phyloP scores from a whole-genome alignment of 1,140 invertebrate genomes.

The Cyphomyrmex costatus region DNA sequence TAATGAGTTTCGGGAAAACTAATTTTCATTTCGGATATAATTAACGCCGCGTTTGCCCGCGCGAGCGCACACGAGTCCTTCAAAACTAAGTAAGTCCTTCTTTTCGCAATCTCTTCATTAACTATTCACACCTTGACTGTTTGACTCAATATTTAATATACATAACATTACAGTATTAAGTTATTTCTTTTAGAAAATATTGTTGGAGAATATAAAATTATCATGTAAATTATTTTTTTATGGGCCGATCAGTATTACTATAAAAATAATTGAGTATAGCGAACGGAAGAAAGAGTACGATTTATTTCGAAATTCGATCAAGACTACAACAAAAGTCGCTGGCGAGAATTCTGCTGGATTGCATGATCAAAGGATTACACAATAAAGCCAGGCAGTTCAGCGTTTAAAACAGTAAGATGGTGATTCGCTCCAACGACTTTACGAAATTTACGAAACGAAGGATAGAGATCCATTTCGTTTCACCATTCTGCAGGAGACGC shows the following conservation, averaged over 20 bases:
- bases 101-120: background rate
- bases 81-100: background rate
- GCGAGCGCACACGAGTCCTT: background rate
- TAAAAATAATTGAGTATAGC: background rate
- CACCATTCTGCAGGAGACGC: background rate
- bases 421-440: constrained; percentile 30
- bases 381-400: constrained; percentile 12
- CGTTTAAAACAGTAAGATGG: constrained; percentile 41
- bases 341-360: constrained; percentile 5
- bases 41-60: background rate
- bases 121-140: background rate
- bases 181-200: background rate
- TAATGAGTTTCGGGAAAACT: constrained; percentile 48
- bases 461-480: constrained; percentile 14
- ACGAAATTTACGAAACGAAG: constrained; percentile 34
- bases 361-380: constrained; percentile 45
- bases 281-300: background rate
- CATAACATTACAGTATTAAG: background rate
- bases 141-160: background rate
- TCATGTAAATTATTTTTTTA: background rate
- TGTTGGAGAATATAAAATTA: background rate
- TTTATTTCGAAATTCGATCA: constrained; percentile 31
- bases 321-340: constrained; percentile 19
- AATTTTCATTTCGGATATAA: constrained; percentile 53
- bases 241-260: background rate